phyloP scores from a whole-genome alignment of 2,888 invertebrate species.

The Pterostichus niger region DNA sequence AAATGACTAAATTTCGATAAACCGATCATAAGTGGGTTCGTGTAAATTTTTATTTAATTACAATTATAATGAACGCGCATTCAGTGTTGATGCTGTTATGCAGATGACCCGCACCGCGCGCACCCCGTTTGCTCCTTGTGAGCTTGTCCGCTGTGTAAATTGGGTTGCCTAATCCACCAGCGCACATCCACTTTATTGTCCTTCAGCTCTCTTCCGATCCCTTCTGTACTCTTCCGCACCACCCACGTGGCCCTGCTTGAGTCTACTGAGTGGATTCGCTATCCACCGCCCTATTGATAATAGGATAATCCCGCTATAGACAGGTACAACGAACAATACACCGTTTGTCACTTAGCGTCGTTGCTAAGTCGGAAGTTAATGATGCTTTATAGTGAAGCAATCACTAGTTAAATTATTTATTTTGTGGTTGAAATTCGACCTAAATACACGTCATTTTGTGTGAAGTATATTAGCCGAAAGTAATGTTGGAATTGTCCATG shows the following conservation, averaged over 20 bases:
- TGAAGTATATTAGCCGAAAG: not conserved
- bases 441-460: not conserved
- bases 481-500: not conserved
- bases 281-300: conserved; percentile 59
- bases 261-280: conserved; percentile 52
- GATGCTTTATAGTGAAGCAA: conserved; percentile 51
- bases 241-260: conserved; percentile 9
- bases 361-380: conserved; percentile 60
- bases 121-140: conserved; percentile 29
- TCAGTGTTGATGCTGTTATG: conserved; percentile 22
- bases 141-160: conserved; percentile 65
- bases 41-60: conserved; percentile 47
- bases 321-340: conserved; percentile 67
- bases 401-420: conserved; percentile 55
- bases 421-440: conserved; percentile 29
- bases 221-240: not conserved
- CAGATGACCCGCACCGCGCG: conserved; percentile 41
- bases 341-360: conserved; percentile 63
- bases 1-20: conserved; percentile 13
- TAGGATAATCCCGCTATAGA: conserved; percentile 66
- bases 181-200: conserved; percentile 59
- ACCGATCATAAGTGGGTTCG: not conserved
- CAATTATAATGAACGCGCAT: conserved; percentile 46
- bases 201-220: not conserved
- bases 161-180: conserved; percentile 56